Base-by-base conservation (phyloP, 1,140 invertebrate genomes). In the Condylostylus longicornis region DNA sequence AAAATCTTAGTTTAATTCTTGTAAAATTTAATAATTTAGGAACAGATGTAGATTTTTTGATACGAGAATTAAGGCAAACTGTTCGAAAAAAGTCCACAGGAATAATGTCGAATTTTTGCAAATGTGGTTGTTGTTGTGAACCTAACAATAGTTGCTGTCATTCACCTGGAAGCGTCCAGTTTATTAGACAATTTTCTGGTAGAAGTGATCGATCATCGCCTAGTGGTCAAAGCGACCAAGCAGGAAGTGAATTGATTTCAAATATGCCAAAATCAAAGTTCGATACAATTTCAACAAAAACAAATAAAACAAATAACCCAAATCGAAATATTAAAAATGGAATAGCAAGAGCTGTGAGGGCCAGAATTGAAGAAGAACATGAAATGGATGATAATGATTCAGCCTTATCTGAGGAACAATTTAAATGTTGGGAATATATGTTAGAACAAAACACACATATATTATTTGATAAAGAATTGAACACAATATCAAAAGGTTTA, bases 361-460 rank as follows among this genome's bases (percentile, higher is more conserved):
- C 64, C 38, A 48, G 69, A 43, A 66, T 68, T 14, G 73, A 75
- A 48, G 71, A 73, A 50, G 68, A 72, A 25, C 52, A 54, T 36
- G 45, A 72, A 72, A 47, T 72, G 72, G 70, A 74, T 37, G 71
- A 72, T 62, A 78, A 57, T 41, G 74, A 66, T 64, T 74, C 50
- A 30, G 69, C 50, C 45, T 56, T 55, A 50, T 82, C 79, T 4
- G 84, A 87, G 45, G 85, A 90, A 51, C 83, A 87, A 52, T 86
- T 86, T 49, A 81, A 85, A 44, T 87, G 83, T 48, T 90, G 85
- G 85, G 85, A 90, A 47, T 90, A 88, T 49, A 88, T 89, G 81
- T 54, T 90, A 14, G 85, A 88, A 50, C 82, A 88, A 59, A 90
- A 90, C 48, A 86, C 84, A 0, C 84, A 88, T 50, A 59, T 88